Evolutionary conservation across 2,113 vertebrate genomes (phyloP).

Genomic region (Nibea coibor): DNA sequence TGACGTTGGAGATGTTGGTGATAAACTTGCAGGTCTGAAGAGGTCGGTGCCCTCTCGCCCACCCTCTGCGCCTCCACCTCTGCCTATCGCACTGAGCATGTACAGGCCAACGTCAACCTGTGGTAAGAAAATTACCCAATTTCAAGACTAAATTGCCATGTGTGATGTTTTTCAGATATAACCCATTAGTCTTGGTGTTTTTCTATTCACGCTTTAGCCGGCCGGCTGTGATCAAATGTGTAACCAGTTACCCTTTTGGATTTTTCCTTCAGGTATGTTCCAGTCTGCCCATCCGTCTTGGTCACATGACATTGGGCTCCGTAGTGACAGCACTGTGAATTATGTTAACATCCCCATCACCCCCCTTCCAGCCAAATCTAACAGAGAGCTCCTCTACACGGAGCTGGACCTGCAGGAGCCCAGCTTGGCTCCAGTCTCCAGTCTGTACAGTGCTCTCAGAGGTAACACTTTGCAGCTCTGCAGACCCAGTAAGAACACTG

Average conservation of each 20-base stretch:
- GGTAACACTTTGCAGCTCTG: constrained; percentile 76
- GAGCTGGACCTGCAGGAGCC: constrained; percentile 87
- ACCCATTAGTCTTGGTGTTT: not conserved
- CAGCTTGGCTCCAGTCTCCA: constrained; percentile 27
- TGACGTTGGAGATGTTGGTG: not conserved
- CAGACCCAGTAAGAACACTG: constrained; percentile 54
- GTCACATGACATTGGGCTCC: constrained; percentile 48
- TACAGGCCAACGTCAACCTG: constrained; percentile 22
- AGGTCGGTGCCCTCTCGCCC: constrained; percentile 6
- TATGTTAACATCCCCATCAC: constrained; percentile 91
- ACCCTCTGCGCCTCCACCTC: constrained; percentile 35
- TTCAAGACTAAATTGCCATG: not conserved
- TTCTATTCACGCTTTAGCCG: not conserved
- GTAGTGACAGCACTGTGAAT: constrained; percentile 73
- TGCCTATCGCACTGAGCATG: constrained; percentile 1
- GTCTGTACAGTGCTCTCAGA: constrained; percentile 71
- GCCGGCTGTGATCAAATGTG: not conserved
- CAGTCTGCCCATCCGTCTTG: not conserved
- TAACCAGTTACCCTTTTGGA: not conserved
- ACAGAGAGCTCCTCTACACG: constrained; percentile 87
- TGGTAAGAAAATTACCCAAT: constrained; percentile 10
- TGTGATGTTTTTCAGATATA: not conserved
- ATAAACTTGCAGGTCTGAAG: constrained; percentile 19
- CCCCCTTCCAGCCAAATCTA: constrained; percentile 71
- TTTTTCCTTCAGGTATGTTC: constrained; percentile 32